These are phyloP conservation scores for Plagodis dolabraria DNA, from an alignment of 2,888 invertebrate genomes.

Conservation along the genomic window DNA sequence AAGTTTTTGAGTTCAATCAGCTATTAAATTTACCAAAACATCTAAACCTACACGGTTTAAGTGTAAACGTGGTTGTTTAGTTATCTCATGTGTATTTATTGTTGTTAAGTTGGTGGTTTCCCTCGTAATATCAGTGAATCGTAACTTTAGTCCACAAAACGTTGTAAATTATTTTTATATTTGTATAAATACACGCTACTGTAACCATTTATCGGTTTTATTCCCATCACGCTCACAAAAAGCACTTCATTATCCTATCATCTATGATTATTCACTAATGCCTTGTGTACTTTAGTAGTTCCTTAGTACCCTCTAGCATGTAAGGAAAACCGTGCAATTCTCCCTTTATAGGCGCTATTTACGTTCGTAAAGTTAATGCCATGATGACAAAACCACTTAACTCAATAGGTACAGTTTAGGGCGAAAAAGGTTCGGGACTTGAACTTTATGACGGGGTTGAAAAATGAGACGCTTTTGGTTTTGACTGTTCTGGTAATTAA, in stretches of 20 bases:
- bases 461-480: conserved; percentile 1
- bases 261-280: not conserved
- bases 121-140: too few species aligned
- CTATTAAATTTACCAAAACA: too few species aligned
- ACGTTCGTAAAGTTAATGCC: conserved; percentile 35
- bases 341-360: conserved; percentile 38
- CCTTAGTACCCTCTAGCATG: not conserved
- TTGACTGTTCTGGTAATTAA: conserved; percentile 4
- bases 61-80: too few species aligned
- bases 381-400: conserved; percentile 37
- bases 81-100: too few species aligned
- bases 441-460: conserved; percentile 17
- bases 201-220: too few species aligned
- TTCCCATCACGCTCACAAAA: too few species aligned
- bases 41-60: too few species aligned
- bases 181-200: too few species aligned
- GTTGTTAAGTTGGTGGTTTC: too few species aligned
- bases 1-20: too few species aligned
- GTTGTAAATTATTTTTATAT: too few species aligned
- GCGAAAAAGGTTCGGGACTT: conserved; percentile 12
- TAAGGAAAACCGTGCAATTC: not conserved
- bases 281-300: not conserved
- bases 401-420: conserved; percentile 31
- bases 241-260: not conserved
- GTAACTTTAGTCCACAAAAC: too few species aligned